Percentiles rank a stretch among this genome's conserved stretches.
Conservation (phyloP, 2,888 invertebrate genomes). For the Brachylomia viminalis region DNA sequence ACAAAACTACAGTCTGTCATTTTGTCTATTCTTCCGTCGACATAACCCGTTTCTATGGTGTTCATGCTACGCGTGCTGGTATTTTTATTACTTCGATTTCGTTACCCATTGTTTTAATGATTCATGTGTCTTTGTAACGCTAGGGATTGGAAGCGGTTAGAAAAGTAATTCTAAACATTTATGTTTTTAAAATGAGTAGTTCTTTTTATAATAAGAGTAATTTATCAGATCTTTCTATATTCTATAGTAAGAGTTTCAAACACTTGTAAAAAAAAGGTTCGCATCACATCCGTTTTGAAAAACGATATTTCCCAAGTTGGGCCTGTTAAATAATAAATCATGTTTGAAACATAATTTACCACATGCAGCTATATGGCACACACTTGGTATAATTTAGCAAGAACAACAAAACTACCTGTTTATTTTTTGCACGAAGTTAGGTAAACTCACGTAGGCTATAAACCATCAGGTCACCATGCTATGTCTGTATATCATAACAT, state of each 20-base stretch:
- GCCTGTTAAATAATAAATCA: constrained; percentile 20
- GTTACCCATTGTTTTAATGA: background rate
- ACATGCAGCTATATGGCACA: constrained; percentile 7
- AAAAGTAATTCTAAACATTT: background rate
- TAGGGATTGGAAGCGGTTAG: background rate
- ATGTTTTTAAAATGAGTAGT: background rate
- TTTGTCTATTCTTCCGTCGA: too few species aligned
- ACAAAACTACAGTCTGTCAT: too few species aligned
- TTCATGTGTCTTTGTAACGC: constrained; percentile 11
- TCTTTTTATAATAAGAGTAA: too few species aligned
- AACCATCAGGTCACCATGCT: background rate
- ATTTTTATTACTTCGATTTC: constrained; percentile 20
- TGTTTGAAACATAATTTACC: constrained; percentile 21
- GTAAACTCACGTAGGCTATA: background rate
- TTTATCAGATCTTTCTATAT: too few species aligned
- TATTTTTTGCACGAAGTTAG: constrained; percentile 6
- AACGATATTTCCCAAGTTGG: constrained; percentile 20
- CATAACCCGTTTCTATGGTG: too few species aligned
- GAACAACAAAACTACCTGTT: constrained; percentile 15
- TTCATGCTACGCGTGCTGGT: too few species aligned
- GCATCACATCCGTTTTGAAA: background rate
- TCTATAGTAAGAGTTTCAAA: background rate
- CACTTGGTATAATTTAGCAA: constrained; percentile 30
- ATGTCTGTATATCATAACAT: constrained; percentile 16
- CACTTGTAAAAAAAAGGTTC: background rate